phyloP scores from a whole-genome alignment of 2,797 vertebrate species.

The Microcaecilia unicolor region DNA sequence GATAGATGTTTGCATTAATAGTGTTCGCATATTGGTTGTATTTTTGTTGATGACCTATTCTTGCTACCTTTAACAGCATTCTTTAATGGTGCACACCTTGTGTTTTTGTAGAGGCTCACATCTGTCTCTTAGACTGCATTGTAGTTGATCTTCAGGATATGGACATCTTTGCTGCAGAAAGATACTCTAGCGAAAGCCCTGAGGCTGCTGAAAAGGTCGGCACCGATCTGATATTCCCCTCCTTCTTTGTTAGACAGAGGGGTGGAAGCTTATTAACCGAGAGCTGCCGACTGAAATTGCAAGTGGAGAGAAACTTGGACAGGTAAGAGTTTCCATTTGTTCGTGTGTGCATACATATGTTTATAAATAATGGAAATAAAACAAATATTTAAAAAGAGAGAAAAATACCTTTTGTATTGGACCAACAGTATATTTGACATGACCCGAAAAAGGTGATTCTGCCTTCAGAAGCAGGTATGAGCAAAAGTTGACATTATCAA shows the following conservation, averaged over 20 bases:
- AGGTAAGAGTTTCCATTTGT: conserved; percentile 79
- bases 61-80: not conserved
- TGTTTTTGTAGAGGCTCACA: conserved; percentile 59
- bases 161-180: conserved; percentile 87
- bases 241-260: conserved; percentile 72
- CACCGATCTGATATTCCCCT: conserved; percentile 75
- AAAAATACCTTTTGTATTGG: no score
- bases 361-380: no score
- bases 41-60: no score
- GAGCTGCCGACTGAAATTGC: conserved; percentile 77
- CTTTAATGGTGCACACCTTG: conserved; percentile 2
- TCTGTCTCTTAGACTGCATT: conserved; percentile 89
- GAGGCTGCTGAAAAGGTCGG: conserved; percentile 34
- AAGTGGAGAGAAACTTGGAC: conserved; percentile 92
- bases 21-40: no score
- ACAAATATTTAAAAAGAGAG: no score
- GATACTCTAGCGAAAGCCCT: conserved; percentile 47
- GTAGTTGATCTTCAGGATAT: conserved; percentile 90
- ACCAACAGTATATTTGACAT: no score
- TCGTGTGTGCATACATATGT: no score
- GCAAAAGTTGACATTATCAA: no score
- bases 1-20: no score
- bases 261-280: conserved; percentile 83
- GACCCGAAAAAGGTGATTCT: no score
- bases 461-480: no score